Evolutionary conservation across 2,113 vertebrate species (phyloP).

Genomic region (Poeciliopsis prolifica): DNA sequence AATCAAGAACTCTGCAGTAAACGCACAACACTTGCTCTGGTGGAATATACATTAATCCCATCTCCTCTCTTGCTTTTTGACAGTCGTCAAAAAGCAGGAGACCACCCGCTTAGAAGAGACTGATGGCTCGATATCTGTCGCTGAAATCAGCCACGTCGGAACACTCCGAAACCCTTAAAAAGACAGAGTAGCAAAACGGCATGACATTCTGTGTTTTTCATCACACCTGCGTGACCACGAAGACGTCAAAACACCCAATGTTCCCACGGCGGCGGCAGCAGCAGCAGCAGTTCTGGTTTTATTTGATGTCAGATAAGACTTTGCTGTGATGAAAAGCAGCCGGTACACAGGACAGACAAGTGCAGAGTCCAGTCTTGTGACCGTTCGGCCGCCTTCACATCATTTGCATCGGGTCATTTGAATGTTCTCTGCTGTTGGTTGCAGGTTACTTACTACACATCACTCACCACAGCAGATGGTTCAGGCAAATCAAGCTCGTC

Average conservation of each 20-base stretch:
- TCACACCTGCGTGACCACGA: constrained; percentile 9
- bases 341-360: constrained; percentile 41
- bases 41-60: constrained; percentile 67
- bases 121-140: constrained; percentile 25
- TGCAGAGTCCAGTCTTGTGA: constrained; percentile 73
- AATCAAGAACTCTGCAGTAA: constrained; percentile 75
- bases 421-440: constrained; percentile 65
- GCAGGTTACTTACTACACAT: constrained; percentile 55
- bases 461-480: constrained; percentile 57
- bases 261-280: constrained; percentile 18
- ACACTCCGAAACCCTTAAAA: background rate
- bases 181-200: background rate
- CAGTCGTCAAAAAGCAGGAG: constrained; percentile 44
- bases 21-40: constrained; percentile 67
- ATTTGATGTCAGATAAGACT: constrained; percentile 60
- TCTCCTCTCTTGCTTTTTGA: constrained; percentile 40
- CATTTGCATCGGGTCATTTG: constrained; percentile 72
- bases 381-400: constrained; percentile 49
- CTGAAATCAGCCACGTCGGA: constrained; percentile 10
- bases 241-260: constrained; percentile 33
- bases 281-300: constrained; percentile 2
- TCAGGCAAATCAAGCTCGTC: constrained; percentile 30
- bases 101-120: constrained; percentile 47
- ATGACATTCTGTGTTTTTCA: background rate
- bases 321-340: constrained; percentile 47